Evolutionary conservation across 2,113 vertebrate genomes (phyloP), one percentile per base, ranked within the genome.

Genomic region (Cettia cetti): DNA sequence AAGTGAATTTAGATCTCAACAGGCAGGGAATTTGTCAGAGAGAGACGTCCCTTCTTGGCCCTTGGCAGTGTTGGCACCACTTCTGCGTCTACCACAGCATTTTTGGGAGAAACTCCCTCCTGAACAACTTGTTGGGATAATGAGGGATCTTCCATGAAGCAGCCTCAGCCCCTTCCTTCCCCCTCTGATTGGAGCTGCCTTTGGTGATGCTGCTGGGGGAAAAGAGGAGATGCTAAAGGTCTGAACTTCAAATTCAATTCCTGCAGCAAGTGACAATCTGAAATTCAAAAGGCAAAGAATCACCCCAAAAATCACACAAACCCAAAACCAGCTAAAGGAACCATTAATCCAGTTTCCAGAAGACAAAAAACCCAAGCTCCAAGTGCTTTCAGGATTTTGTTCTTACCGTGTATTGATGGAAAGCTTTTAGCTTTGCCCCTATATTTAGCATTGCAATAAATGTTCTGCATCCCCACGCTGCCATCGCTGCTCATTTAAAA

Each of bases 21-120:
- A 44, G 35, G 7, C 5, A 7, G 18, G 28, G 42, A 39, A 33
- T 49, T 35, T 31, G 18, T 8, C 52, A 61, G 45, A 45, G 10
- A 21, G 14, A 47, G 13, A 0, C 0, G 0, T 30, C 3, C 9
- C 30, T 15, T n/a, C 45, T 53, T 6, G 40, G 44, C 16, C 9
- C 16, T 23, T 57, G 57, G 59, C 27, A 31, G 9, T 23, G 57
- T 1, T 82, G 80, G 50, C 47, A 89, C 4, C 39, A 35, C 1
- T 50, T 63, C 54, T 65, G 69, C 27, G 27, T 59, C 74, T 75
- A 20, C 28, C 17, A 10, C 0, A 2, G 21, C 30, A 10, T 21
- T 57, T 71, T 69, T 52, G 64, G 9, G 52, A 60, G 74, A 79
- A 59, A 56, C 5, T 85, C 87, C 61, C 52, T 75, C 3, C 0